Evolutionary conservation across 23 tunicate species (phyloP).

Genomic region (Halocynthia roretzi): DNA sequence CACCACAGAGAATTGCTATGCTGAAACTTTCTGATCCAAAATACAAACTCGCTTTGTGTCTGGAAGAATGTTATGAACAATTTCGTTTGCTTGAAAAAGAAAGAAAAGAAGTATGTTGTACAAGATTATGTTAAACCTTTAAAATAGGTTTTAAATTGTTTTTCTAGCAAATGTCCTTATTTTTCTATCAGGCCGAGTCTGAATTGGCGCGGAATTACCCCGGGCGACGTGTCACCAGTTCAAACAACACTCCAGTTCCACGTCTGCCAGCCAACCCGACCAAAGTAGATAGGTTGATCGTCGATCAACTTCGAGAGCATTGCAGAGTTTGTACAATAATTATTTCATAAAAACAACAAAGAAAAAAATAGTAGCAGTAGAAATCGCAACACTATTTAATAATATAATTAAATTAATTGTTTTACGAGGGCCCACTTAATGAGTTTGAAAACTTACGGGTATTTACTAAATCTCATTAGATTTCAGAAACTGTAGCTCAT

Average conservation of each 20-base stretch:
- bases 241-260: conserved; percentile 88
- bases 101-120: conserved; percentile 45
- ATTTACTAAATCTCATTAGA: no score
- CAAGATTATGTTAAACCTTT: background rate
- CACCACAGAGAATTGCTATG: no score
- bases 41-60: conserved; percentile 59
- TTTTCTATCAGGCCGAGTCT: conserved; percentile 53
- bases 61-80: conserved; percentile 88
- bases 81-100: conserved; percentile 74
- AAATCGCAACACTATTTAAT: no score
- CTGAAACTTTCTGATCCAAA: background rate
- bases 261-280: conserved; percentile 85
- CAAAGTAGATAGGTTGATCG: conserved; percentile 28
- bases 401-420: no score
- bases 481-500: no score
- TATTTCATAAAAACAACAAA: background rate
- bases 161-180: background rate
- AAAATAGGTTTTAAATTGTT: background rate
- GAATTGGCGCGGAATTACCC: conserved; percentile 73
- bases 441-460: no score
- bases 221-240: conserved; percentile 79
- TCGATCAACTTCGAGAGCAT: conserved; percentile 18
- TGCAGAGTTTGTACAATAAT: conserved; percentile 4
- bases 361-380: no score
- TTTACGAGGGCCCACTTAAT: no score